phyloP scores from a whole-genome alignment of 2,888 invertebrate genomes.

The Amorpha juglandis region DNA sequence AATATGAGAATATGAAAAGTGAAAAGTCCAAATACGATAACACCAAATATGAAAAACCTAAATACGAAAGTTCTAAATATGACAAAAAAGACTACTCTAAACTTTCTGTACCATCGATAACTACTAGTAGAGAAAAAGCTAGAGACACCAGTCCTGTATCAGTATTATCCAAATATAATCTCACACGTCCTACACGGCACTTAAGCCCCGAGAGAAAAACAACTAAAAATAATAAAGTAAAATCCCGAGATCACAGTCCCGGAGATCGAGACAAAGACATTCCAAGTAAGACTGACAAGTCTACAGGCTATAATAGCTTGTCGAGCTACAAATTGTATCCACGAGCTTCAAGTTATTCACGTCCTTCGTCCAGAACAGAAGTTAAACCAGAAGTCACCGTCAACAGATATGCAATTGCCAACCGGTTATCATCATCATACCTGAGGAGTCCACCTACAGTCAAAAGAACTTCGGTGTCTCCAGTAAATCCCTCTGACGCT shows the following conservation, averaged over 20 bases:
- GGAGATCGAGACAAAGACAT: slow-evolving; percentile 81
- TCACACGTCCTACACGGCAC: slow-evolving; percentile 73
- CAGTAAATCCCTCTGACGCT: slow-evolving; percentile 60
- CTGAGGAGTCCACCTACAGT: slow-evolving; percentile 70
- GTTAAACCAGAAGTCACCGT: slow-evolving; percentile 53
- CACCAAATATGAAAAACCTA: slow-evolving; percentile 13
- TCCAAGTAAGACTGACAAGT: slow-evolving; percentile 83
- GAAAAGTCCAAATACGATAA: slow-evolving; percentile 43
- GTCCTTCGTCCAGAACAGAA: slow-evolving; percentile 31
- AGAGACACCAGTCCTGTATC: slow-evolving; percentile 84
- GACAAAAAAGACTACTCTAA: slow-evolving; percentile 82
- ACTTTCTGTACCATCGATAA: slow-evolving; percentile 62
- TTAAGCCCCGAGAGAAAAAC: slow-evolving; percentile 78
- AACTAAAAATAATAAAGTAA: slow-evolving; percentile 69
- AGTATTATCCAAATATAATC: slow-evolving; percentile 69
- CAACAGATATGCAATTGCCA: slow-evolving; percentile 74
- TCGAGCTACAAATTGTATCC: slow-evolving; percentile 83
- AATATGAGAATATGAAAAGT: slow-evolving; percentile 36
- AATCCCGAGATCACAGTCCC: slow-evolving; percentile 84
- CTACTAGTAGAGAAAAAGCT: slow-evolving; percentile 63
- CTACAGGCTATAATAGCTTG: slow-evolving; percentile 78
- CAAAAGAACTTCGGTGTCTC: slow-evolving; percentile 68
- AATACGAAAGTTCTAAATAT: slow-evolving; percentile 50
- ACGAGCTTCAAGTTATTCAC: slow-evolving; percentile 68
- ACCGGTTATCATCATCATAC: slow-evolving; percentile 72